Base-by-base conservation (phyloP, 1,140 invertebrate species). In the Psilanteris sp. region DNA sequence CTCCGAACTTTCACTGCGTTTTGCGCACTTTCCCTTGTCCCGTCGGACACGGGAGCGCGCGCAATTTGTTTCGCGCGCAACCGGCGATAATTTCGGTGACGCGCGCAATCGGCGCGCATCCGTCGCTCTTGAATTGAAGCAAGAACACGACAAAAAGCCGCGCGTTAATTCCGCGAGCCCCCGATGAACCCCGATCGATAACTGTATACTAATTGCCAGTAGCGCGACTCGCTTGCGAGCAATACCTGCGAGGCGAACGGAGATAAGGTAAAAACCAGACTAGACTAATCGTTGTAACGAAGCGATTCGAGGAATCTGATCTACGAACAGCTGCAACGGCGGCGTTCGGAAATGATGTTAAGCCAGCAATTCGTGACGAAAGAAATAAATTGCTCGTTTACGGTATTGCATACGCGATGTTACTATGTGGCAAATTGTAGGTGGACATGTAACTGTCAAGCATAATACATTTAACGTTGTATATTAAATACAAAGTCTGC, bases 311-410 rank as follows among this genome's bases (percentile, higher is more conserved):
- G 50, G 64, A 68, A 68, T 68, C 64, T 68, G 50, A 57, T 68
- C 39, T 32, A 50, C 41, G 32, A 57, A 39, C 39, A 54, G 52
- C 52, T 68, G 50, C 50, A 54, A 37, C 39, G 48, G 29, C 46
- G 50, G 62, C 62, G 57, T 68, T 50, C 41, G 41, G 46, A 70
- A 70, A 70, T 70, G 61, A 68, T 68, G 52, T 59, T 68, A 59
- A 37, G 26, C 54, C 52, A 32, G 44, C 54, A 16, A 70, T 31
- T 70, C 54, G 66, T 61, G 66, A 70, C 50, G 50, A 64, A 73
- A 73, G 68, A 73, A 73, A 72, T 55, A 55, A 62, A 73, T 73
- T 57, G 22, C 43, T 50, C 41, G 50, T 64, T 64, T 73, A 73
- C 34, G 57, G 41, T 14, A 27, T 52, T 52, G 44, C 52, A 50